phyloP scores from a whole-genome alignment of 1,140 invertebrate species.

The Plectus sambesii region DNA sequence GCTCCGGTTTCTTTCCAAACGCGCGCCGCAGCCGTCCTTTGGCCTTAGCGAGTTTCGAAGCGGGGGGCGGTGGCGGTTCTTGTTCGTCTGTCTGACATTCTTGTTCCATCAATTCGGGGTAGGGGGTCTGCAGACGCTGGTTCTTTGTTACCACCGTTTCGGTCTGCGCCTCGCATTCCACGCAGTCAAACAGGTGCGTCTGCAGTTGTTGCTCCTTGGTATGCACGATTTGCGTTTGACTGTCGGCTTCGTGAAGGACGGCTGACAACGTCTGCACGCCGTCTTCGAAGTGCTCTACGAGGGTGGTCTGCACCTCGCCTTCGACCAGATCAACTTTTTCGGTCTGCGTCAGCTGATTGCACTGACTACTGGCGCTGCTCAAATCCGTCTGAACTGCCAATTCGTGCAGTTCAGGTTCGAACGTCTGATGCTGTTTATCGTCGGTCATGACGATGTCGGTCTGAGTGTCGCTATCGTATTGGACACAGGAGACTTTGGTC shows the following conservation, averaged over 20 bases:
- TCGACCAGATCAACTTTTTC: constrained; percentile 13
- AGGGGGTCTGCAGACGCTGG: constrained; percentile 35
- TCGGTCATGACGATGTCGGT: constrained; percentile 36
- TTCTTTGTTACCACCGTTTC: constrained; percentile 36
- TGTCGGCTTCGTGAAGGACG: constrained; percentile 22
- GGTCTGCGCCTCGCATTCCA: constrained; percentile 37
- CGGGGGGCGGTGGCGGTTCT: not conserved
- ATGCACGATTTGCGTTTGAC: constrained; percentile 28
- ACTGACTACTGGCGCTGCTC: not conserved
- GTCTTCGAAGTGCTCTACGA: constrained; percentile 18
- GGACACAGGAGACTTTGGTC: constrained; percentile 19
- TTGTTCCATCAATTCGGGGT: constrained; percentile 25
- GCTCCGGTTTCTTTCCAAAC: constrained; percentile 13
- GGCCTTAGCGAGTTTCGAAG: constrained; percentile 26
- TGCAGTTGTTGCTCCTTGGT: constrained; percentile 34
- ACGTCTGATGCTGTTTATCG: constrained; percentile 37
- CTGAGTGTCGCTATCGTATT: constrained; percentile 31
- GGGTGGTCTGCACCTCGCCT: constrained; percentile 10
- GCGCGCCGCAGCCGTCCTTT: constrained; percentile 24
- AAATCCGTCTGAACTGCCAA: constrained; percentile 20
- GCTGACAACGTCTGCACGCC: constrained; percentile 24
- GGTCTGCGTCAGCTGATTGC: constrained; percentile 7
- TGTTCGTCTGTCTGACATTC: constrained; percentile 25
- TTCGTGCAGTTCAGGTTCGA: constrained; percentile 19
- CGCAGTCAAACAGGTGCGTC: constrained; percentile 32